Base-by-base conservation (phyloP, 2,113 vertebrate genomes). In the Ophiodon elongatus region DNA sequence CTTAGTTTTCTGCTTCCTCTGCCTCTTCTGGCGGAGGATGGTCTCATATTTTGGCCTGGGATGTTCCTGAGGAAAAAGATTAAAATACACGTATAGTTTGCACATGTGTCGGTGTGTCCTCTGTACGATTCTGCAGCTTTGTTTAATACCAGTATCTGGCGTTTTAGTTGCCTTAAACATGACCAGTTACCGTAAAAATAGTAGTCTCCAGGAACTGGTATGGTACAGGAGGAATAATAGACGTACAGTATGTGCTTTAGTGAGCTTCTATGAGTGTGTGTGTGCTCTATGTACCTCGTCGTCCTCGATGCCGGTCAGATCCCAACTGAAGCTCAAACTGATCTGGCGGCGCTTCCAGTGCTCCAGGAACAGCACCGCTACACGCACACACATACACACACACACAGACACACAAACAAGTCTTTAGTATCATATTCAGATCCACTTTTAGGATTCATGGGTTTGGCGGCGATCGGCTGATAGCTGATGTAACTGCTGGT, bases 311-410 rank as follows among this genome's bases (percentile, higher is more conserved):
- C 97, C 98, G 7, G 97, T 98, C 83, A 99, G 94, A 92, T 99
- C 97, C 98, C 98, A 99, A 82, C 97, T 98, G 94, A 99, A 98
- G 90, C 94, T 96, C 86, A 99, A 72, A 76, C 96, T 97, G 95
- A 98, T 99, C 92, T 99, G 98, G 5, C 97, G 93, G 56, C 98
- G 96, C 73, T 99, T 99, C 98, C 98, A 99, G 72, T 98, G 97
- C 88, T 99, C 98, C 70, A 99, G 95, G 92, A 99, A 99, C 94
- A 97, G 96, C 69, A 98, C 97, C 4, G 97, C 98, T 99, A n/a
- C 63, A 67, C 31, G n/a, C 41, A 73, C 37, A 88, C 29, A 56
- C n/a, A 56, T 9, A 23, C 60, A 67, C 31, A 31, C 35, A 73
- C 54, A 21, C 63, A 67, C 27, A 27, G 35, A 70, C 50, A 86